A percentile compares a stretch with the other conserved stretches of the same genome.
phyloP scores from a whole-genome alignment of 2,797 vertebrate species.

The Poecilia velifera region DNA sequence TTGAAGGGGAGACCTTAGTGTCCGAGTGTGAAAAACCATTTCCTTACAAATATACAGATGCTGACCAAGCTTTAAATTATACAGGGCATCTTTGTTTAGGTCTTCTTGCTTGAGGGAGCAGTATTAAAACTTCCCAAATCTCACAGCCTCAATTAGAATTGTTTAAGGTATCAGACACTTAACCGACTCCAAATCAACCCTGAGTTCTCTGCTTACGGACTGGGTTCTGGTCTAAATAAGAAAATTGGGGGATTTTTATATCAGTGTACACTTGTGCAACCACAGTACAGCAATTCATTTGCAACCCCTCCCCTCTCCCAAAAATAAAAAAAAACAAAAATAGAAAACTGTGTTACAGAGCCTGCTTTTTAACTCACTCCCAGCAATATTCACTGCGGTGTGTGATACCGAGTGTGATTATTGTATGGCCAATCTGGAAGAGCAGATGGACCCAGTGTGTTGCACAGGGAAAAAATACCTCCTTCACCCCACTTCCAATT shows the following conservation, averaged over 20 bases:
- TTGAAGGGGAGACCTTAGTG: background rate
- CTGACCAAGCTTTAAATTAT: conserved; percentile 54
- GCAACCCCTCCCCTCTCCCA: background rate
- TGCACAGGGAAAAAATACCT: conserved; percentile 61
- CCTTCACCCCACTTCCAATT: conserved; percentile 72
- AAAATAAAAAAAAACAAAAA: background rate
- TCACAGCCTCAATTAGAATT: conserved; percentile 59
- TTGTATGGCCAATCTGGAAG: conserved; percentile 77
- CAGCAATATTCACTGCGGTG: conserved; percentile 65
- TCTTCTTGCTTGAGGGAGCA: conserved; percentile 52
- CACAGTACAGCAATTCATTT: conserved; percentile 17
- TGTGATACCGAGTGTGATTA: conserved; percentile 64
- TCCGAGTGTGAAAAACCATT: conserved; percentile 27
- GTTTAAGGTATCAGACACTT: conserved; percentile 62
- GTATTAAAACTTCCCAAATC: conserved; percentile 63
- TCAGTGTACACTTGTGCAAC: conserved; percentile 18
- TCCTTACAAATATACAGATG: conserved; percentile 44
- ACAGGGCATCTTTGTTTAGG: conserved; percentile 48
- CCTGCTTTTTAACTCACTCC: conserved; percentile 66
- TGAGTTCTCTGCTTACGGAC: conserved; percentile 33
- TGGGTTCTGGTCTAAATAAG: conserved; percentile 46
- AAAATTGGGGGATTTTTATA: conserved; percentile 30
- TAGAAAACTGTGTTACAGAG: conserved; percentile 42
- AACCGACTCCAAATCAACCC: conserved; percentile 58
- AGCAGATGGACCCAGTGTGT: conserved; percentile 82